These are phyloP conservation scores for Drosophila kanapiae DNA, from an alignment of 1,140 invertebrate genomes.

Conservation along the genomic window DNA sequence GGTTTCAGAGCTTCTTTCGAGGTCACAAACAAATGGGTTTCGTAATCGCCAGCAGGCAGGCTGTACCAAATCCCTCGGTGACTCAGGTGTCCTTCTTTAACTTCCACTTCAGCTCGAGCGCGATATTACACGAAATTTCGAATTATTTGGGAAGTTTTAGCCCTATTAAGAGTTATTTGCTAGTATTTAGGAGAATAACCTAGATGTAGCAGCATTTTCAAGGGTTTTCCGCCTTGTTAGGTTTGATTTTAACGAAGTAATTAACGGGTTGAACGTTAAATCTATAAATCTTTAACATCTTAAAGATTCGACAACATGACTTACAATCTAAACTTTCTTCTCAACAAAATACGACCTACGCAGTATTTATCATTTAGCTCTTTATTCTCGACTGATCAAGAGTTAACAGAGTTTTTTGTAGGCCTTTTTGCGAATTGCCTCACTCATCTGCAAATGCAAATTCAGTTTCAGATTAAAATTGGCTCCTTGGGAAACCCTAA, in stretches of 20 bases:
- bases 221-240: too few species aligned
- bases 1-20: slow-evolving; percentile 41
- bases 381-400: not conserved
- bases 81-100: slow-evolving; percentile 4
- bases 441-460: slow-evolving; percentile 31
- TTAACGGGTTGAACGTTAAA: too few species aligned
- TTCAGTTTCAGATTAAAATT: slow-evolving; percentile 24
- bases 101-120: slow-evolving; percentile 20
- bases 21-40: slow-evolving; percentile 31
- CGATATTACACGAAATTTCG: slow-evolving; percentile 50
- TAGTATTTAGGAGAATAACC: not conserved
- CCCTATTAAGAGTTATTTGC: not conserved
- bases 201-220: not conserved
- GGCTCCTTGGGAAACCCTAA: slow-evolving; percentile 72
- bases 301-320: not conserved
- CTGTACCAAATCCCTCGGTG: slow-evolving; percentile 1
- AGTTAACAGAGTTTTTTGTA: slow-evolving; percentile 7
- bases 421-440: not conserved
- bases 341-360: not conserved
- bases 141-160: slow-evolving; percentile 27
- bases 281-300: too few species aligned
- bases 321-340: not conserved
- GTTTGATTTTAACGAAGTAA: too few species aligned
- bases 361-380: not conserved
- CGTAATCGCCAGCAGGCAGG: slow-evolving; percentile 3